These are phyloP conservation scores for Mimas tiliae DNA, from an alignment of 2,888 invertebrate genomes.

Conservation along the genomic window DNA sequence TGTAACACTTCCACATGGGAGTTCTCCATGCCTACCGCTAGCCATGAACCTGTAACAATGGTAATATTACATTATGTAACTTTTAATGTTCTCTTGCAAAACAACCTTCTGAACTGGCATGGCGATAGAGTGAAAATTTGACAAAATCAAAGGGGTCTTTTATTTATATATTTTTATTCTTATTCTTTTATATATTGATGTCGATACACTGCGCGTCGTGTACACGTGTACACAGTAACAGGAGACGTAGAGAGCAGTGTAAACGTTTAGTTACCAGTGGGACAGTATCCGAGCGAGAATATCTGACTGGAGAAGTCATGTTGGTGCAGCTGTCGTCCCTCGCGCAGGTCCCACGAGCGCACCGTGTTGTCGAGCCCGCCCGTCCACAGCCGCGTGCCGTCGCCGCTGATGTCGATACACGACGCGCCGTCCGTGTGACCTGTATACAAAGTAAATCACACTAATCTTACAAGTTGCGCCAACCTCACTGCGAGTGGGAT, in stretches of 20 bases:
- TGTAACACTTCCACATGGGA: constrained; percentile 97
- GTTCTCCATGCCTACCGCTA: constrained; percentile 99
- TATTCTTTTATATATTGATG: too few relatives aligned
- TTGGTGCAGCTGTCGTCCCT: constrained; percentile 96
- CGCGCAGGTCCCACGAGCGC: constrained; percentile 97
- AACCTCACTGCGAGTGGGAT: too few relatives aligned
- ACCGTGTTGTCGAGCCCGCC: constrained; percentile 99
- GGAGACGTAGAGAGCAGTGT: too few relatives aligned
- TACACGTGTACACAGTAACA: too few relatives aligned
- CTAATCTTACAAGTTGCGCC: too few relatives aligned
- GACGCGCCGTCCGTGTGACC: constrained; percentile 99
- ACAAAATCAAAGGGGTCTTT: too few relatives aligned
- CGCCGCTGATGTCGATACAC: constrained; percentile 98
- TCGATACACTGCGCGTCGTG: too few relatives aligned
- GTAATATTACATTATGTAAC: too few relatives aligned
- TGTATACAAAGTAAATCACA: constrained; percentile 38
- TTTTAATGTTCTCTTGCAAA: too few relatives aligned
- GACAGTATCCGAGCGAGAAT: constrained; percentile 95
- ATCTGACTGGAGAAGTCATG: constrained; percentile 97
- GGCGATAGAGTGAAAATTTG: too few relatives aligned
- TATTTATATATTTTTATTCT: too few relatives aligned
- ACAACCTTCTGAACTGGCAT: too few relatives aligned
- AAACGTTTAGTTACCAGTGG: constrained; percentile 85
- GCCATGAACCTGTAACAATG: constrained; percentile 90
- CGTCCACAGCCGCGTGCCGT: constrained; percentile 95